Evolutionary conservation across 92 coral and sea anemone species (phyloP).

Genomic region (Palythoa grandiflora): DNA sequence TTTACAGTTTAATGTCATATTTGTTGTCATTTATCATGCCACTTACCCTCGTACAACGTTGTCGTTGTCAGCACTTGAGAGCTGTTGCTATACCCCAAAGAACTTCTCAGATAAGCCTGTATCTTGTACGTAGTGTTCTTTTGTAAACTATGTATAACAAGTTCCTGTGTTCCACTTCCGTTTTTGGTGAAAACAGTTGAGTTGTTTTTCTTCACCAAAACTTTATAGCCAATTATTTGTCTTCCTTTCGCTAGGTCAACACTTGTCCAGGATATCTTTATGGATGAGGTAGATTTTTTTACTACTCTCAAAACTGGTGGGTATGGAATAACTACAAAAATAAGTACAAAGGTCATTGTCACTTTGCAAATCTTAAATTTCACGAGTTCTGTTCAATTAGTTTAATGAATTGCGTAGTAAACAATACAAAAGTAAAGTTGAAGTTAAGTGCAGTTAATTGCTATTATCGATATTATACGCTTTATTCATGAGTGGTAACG

Average conservation of each 20-base stretch:
- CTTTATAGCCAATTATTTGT: neutral
- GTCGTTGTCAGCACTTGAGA: neutral
- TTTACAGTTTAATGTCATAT: too few species aligned
- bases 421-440: too few species aligned
- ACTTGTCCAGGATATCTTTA: conserved; percentile 13
- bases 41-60: neutral
- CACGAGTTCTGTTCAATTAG: too few species aligned
- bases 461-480: too few species aligned
- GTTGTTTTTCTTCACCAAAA: neutral
- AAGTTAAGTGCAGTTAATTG: too few species aligned
- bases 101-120: neutral
- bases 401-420: too few species aligned
- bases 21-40: too few species aligned
- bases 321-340: neutral
- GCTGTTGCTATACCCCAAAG: neutral
- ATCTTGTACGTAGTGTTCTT: conserved; percentile 4
- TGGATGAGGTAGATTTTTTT: neutral
- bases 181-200: neutral
- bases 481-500: too few species aligned
- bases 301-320: neutral
- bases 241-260: neutral
- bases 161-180: neutral
- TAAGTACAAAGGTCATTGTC: too few species aligned
- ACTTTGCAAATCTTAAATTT: too few species aligned
- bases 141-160: neutral